Evolutionary conservation across 2,888 invertebrate genomes (phyloP).

Genomic region (Dolomedes plantarius): DNA sequence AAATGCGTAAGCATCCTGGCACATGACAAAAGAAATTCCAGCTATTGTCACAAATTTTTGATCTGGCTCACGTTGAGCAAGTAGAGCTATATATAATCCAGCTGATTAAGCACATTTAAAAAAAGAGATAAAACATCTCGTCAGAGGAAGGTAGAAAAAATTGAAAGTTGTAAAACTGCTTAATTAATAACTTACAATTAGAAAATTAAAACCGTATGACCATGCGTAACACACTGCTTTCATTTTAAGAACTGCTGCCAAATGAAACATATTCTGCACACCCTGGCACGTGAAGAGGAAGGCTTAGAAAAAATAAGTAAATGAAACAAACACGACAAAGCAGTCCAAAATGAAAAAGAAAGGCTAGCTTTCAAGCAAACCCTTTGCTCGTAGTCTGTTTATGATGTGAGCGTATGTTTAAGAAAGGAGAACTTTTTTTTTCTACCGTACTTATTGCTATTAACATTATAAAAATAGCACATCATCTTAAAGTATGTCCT

Average conservation of each 20-base stretch:
- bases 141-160: background rate
- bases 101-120: background rate
- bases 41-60: slow-evolving; percentile 11
- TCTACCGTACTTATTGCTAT: too few relatives aligned
- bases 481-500: too few relatives aligned
- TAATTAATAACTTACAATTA: background rate
- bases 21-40: slow-evolving; percentile 11
- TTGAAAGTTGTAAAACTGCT: background rate
- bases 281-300: background rate
- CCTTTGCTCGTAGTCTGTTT: too few relatives aligned
- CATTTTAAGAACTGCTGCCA: background rate
- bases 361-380: too few relatives aligned
- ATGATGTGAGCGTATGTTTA: too few relatives aligned
- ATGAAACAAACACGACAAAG: too few relatives aligned
- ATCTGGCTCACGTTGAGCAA: background rate
- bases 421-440: too few relatives aligned
- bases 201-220: background rate
- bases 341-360: too few relatives aligned
- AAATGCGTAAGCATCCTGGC: background rate
- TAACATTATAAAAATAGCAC: too few relatives aligned
- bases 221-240: background rate
- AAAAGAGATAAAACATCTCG: slow-evolving; percentile 1
- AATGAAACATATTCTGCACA: background rate
- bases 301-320: too few relatives aligned
- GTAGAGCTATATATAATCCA: background rate